Percentiles rank a stretch among this genome's conserved stretches.
phyloP scores from a whole-genome alignment of 2,888 invertebrate genomes.

The Scaptomyza cyrtandrae region DNA sequence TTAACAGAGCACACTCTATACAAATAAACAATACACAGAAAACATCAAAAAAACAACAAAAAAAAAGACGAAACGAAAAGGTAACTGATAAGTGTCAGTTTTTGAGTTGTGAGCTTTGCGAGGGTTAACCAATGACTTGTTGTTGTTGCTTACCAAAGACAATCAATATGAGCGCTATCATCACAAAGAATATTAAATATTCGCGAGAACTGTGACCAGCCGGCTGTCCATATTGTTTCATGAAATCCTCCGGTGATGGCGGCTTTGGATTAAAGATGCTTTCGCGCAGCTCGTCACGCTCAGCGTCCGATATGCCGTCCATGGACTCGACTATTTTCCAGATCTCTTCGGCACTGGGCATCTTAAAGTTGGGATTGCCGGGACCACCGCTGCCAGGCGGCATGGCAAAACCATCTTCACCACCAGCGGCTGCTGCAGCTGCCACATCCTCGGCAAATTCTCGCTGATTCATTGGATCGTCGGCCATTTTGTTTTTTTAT shows the following conservation, averaged over 20 bases:
- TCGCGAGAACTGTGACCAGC: constrained; percentile 74
- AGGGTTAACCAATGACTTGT: constrained; percentile 23
- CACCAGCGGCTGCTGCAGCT: constrained; percentile 74
- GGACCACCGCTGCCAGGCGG: constrained; percentile 54
- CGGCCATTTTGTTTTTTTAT: constrained; percentile 63
- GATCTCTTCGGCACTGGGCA: constrained; percentile 86
- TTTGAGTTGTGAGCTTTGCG: constrained; percentile 10
- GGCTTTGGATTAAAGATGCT: constrained; percentile 85
- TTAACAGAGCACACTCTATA: constrained; percentile 45
- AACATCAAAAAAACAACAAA: neutral
- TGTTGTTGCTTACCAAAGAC: constrained; percentile 84
- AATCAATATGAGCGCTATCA: constrained; percentile 82
- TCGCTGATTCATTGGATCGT: constrained; percentile 80
- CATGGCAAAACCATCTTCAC: constrained; percentile 61
- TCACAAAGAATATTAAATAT: constrained; percentile 82
- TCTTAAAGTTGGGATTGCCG: constrained; percentile 78
- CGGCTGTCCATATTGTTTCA: constrained; percentile 59
- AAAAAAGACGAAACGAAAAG: too few species aligned
- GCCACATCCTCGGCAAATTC: constrained; percentile 80
- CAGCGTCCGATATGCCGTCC: constrained; percentile 87
- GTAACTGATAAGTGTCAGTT: constrained; percentile 20
- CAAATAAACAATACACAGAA: neutral
- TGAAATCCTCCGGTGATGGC: constrained; percentile 80
- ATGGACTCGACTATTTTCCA: constrained; percentile 87
- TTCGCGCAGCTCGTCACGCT: constrained; percentile 86